phyloP scores from a whole-genome alignment of 2,113 vertebrate species.

The Engystomops pustulosus region DNA sequence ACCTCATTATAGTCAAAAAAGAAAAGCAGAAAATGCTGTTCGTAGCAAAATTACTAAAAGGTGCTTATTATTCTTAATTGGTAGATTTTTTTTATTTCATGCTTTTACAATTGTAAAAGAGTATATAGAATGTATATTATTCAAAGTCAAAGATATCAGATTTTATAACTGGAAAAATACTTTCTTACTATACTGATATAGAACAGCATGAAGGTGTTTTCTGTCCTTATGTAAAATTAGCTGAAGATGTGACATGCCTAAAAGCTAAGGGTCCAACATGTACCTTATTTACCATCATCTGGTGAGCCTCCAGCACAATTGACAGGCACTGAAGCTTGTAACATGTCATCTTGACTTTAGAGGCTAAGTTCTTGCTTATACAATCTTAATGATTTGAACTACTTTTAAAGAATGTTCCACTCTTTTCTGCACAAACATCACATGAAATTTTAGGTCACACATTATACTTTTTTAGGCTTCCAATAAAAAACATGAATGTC shows the following conservation, averaged over 20 bases:
- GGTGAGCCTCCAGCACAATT: conserved; percentile 85
- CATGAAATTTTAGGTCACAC: neutral
- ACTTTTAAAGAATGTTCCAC: neutral
- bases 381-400: conserved; percentile 68
- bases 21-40: neutral
- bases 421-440: neutral
- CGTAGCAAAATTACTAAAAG: neutral
- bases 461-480: neutral
- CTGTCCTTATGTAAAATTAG: conserved; percentile 80
- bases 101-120: neutral
- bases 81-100: neutral
- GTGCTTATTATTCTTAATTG: conserved; percentile 24
- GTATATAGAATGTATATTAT: neutral
- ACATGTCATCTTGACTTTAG: conserved; percentile 84
- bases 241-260: conserved; percentile 82
- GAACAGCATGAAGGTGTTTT: conserved; percentile 74
- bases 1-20: conserved; percentile 37
- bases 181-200: neutral
- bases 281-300: conserved; percentile 89
- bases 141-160: neutral
- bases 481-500: neutral
- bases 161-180: neutral
- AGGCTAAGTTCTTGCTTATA: conserved; percentile 74
- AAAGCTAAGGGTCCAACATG: conserved; percentile 77
- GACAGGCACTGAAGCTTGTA: conserved; percentile 83